Percentiles rank a stretch among this genome's conserved stretches.
phyloP scores from a whole-genome alignment of 2,888 invertebrate genomes.

The Didymodactylos carnosus region DNA sequence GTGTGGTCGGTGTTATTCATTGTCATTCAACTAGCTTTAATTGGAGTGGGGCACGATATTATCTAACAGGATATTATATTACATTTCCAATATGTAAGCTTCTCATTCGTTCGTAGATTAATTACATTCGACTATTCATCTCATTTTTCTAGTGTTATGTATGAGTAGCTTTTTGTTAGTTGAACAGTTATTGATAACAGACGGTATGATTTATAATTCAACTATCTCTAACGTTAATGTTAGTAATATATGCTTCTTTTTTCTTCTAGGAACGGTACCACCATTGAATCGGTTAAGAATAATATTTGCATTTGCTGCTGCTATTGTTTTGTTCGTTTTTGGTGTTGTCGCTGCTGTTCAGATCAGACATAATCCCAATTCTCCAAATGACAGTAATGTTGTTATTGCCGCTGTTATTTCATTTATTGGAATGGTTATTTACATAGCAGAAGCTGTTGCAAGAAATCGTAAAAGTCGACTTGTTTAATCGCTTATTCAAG shows the following conservation, averaged over 20 bases:
- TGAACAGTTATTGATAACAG: not conserved
- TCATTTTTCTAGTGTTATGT: not conserved
- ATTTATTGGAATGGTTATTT: not conserved
- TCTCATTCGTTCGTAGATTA: no score
- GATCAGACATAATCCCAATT: no score
- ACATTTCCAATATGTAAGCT: not conserved
- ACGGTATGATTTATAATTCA: no score
- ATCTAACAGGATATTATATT: not conserved
- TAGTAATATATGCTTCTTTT: no score
- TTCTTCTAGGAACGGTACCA: not conserved
- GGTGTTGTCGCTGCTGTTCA: not conserved
- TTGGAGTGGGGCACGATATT: no score
- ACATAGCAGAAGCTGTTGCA: not conserved
- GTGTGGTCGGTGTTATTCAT: not conserved
- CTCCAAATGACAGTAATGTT: no score
- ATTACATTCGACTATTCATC: no score
- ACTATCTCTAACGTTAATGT: no score
- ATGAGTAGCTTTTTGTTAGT: not conserved
- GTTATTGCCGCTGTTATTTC: not conserved
- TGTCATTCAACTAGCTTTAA: no score
- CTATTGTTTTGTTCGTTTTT: not conserved
- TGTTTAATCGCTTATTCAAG: no score
- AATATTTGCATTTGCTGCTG: not conserved
- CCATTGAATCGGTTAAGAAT: not conserved
- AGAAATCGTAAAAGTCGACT: not conserved